Conservation (phyloP, 1,140 invertebrate genomes). For the Bombus confusus region DNA sequence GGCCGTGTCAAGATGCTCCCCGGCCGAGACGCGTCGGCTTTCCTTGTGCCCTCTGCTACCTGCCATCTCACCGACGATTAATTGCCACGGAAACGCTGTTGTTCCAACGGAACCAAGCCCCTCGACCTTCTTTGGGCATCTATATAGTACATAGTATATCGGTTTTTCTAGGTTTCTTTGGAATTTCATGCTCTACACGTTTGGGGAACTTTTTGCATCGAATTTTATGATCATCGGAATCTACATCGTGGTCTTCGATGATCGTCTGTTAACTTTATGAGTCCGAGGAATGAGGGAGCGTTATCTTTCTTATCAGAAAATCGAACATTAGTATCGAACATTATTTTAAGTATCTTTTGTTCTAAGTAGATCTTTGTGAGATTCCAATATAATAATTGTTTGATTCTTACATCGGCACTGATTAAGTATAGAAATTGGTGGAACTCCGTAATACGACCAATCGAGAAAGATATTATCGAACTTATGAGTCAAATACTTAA, state of each 20-base stretch:
- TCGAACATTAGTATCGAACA: too few relatives aligned
- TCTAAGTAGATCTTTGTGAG: too few relatives aligned
- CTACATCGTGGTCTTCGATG: neutral
- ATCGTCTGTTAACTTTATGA: too few relatives aligned
- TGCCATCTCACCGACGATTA: neutral
- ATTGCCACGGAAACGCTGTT: constrained; percentile 40
- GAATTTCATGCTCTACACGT: neutral
- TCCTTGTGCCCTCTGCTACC: constrained; percentile 21
- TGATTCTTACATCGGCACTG: too few relatives aligned
- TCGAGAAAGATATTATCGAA: too few relatives aligned
- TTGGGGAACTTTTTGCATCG: neutral
- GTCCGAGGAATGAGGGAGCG: too few relatives aligned
- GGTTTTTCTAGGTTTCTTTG: neutral
- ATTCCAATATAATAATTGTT: too few relatives aligned
- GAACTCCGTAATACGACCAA: too few relatives aligned
- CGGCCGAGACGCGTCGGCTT: neutral
- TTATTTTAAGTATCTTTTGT: too few relatives aligned
- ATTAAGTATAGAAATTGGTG: too few relatives aligned
- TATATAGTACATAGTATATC: neutral
- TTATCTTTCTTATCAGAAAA: too few relatives aligned
- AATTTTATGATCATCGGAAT: neutral
- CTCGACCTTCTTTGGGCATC: neutral
- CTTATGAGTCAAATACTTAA: too few relatives aligned
- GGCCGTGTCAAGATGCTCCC: constrained; percentile 38
- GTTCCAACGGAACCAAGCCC: constrained; percentile 11